Conservation (phyloP, 2,888 invertebrate genomes). For the Hyppa rectilinea region DNA sequence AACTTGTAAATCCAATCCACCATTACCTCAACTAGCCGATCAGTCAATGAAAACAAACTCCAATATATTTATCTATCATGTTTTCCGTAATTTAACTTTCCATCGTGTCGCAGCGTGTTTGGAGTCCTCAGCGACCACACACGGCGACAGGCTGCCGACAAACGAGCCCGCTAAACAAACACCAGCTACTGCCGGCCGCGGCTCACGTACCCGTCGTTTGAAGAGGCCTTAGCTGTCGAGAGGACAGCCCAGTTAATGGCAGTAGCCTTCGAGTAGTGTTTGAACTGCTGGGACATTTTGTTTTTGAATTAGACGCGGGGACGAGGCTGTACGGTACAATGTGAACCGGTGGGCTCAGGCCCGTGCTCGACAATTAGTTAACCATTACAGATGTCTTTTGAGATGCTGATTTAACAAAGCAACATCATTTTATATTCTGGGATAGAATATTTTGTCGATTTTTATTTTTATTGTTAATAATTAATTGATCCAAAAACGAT, state of each 20-base stretch:
- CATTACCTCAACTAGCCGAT: slow-evolving; percentile 15
- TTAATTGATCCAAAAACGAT: no score
- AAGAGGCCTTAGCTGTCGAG: slow-evolving; percentile 64
- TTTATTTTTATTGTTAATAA: no score
- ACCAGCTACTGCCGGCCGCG: slow-evolving; percentile 70
- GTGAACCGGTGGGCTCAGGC: slow-evolving; percentile 8
- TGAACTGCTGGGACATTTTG: slow-evolving; percentile 60
- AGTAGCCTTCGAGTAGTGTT: slow-evolving; percentile 59
- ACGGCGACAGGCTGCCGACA: slow-evolving; percentile 81
- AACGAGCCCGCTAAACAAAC: slow-evolving; percentile 77
- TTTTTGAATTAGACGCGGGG: slow-evolving; percentile 54
- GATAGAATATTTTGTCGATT: background rate
- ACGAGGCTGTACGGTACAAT: slow-evolving; percentile 33
- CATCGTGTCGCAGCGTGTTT: slow-evolving; percentile 59
- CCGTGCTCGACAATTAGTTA: background rate
- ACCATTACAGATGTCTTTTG: slow-evolving; percentile 1
- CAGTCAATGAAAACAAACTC: slow-evolving; percentile 42
- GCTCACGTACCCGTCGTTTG: slow-evolving; percentile 61
- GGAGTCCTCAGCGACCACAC: slow-evolving; percentile 75
- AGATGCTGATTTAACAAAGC: background rate
- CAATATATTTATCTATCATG: slow-evolving; percentile 54
- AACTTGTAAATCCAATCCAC: slow-evolving; percentile 8
- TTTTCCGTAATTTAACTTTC: slow-evolving; percentile 64
- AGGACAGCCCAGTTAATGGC: slow-evolving; percentile 64
- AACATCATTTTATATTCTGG: background rate